Evolutionary conservation across 2,797 vertebrate species (phyloP), one percentile per base, ranked within the genome.

Genomic region (Tokudaia muenninki): DNA sequence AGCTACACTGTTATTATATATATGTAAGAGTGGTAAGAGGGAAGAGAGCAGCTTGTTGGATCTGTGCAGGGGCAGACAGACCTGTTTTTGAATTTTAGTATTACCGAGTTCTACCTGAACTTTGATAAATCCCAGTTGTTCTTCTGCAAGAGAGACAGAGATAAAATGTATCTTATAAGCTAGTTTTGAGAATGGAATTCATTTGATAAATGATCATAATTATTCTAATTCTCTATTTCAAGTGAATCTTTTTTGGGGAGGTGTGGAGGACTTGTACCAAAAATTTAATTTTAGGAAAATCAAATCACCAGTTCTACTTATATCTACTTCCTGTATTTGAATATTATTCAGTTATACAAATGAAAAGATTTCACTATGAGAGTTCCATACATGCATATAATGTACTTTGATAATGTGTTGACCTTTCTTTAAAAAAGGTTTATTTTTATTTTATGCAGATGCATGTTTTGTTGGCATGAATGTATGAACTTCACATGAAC

Each of bases 91-190:
- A 96, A 78, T 75, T 59, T 24, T 52, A n/a, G 31, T 77, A 55
- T 17, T 44, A 61, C 37, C 31, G 55, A 65, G 21, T 77, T 81
- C 52, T 86, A 90, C 78, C 61, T 75, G 22, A 87, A 57, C 17
- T 77, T 75, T 95, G 21, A 22, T 41, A 70, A 93, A 37, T 50
- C 24, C 61, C 80, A 57, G 59, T 34, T 81, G 44, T 83, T 92
- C 70, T 74, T 87, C 44, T 94, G 41, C 52, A 72, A 75, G 63
- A 81, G 13, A 80, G 52, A 90, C 59, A 89, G n/a, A 96, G 24
- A 90, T 90, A n/a, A 65, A 70, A 93, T 72, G 72, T 80, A 75
- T 92, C 74, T 94, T 82, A 57, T 12, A 90, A 10, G 29, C 67
- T 77, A 9, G 1, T 87, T 81, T 78, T 87, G n/a, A 78, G 78